phyloP scores from a whole-genome alignment of 2,113 vertebrate species.

The Panurus biarmicus region DNA sequence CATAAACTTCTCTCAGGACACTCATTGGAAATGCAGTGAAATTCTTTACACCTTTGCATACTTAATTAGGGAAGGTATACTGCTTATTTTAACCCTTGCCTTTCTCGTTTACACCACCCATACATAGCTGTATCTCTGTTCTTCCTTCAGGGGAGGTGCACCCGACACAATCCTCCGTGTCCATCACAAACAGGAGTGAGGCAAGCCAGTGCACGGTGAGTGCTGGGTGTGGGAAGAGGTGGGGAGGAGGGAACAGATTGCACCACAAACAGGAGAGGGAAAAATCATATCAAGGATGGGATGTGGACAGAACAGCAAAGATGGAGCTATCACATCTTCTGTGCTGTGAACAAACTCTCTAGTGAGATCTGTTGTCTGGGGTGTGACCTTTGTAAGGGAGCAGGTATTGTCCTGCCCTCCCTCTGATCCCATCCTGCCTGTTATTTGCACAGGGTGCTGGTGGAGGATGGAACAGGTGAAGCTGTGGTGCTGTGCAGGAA shows the following conservation, averaged over 20 bases:
- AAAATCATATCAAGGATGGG: not conserved
- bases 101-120: not conserved
- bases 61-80: not conserved
- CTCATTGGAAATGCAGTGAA: not conserved
- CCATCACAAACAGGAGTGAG: conserved; percentile 60
- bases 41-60: not conserved
- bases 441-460: conserved; percentile 62
- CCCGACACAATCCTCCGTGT: conserved; percentile 42
- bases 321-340: not conserved
- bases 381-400: not conserved
- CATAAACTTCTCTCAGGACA: not conserved
- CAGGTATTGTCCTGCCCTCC: not conserved
- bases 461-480: conserved; percentile 83
- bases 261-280: not conserved
- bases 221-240: not conserved
- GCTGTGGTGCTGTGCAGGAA: conserved; percentile 73
- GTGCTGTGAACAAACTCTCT: not conserved
- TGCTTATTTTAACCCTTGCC: too few species aligned
- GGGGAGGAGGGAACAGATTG: not conserved
- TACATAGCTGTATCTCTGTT: not conserved
- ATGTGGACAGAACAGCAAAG: not conserved
- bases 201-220: conserved; percentile 72
- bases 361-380: not conserved
- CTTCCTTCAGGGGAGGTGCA: conserved; percentile 57
- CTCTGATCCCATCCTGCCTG: conserved; percentile 39